Evolutionary conservation across 2,113 vertebrate genomes (phyloP).

Genomic region (Scalopus aquaticus): DNA sequence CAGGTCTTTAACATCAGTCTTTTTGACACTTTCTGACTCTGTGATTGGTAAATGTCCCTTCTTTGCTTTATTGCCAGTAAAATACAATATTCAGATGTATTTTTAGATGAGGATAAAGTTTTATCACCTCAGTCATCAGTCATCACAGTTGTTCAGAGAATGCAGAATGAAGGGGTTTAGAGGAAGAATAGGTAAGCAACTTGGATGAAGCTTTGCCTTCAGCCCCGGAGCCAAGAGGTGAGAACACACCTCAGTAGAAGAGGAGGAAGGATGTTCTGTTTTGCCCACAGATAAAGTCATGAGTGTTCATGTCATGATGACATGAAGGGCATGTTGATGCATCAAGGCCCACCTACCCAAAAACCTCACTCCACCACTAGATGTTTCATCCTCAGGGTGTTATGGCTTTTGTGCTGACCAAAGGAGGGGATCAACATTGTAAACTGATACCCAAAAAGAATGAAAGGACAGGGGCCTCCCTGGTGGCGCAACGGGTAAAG

Average conservation of each 20-base stretch:
- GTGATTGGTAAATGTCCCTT: neutral
- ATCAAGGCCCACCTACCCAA: neutral
- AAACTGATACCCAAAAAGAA: neutral
- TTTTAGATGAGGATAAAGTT: neutral
- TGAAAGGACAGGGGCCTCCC: neutral
- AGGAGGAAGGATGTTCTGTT: neutral
- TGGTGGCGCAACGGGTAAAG: no score
- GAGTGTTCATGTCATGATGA: neutral
- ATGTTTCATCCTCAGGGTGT: neutral
- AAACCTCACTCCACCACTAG: neutral
- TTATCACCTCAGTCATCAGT: neutral
- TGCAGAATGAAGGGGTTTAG: neutral
- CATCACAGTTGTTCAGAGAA: neutral
- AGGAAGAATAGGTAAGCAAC: neutral
- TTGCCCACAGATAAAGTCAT: neutral
- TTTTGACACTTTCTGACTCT: neutral
- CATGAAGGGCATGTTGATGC: neutral
- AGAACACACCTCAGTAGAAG: neutral
- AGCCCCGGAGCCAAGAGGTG: neutral
- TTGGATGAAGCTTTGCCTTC: neutral
- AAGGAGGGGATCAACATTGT: neutral
- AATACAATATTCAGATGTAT: neutral
- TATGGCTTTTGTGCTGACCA: neutral
- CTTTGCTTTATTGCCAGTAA: neutral
- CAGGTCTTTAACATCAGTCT: neutral